A percentile compares a stretch with the other conserved stretches of the same genome.
Conservation (phyloP, 2,888 invertebrate species). For the Oasisia sp. region DNA sequence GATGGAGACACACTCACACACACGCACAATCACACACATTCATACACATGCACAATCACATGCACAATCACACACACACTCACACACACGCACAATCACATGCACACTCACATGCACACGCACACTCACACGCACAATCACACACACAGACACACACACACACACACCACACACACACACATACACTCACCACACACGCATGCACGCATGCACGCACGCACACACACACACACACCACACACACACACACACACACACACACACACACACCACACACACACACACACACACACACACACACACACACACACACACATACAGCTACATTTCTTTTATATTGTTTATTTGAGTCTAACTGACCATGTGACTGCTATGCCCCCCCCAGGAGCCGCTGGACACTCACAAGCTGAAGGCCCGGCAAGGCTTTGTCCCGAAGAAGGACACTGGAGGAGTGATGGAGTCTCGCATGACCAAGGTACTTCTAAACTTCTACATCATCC, state of each 20-base stretch:
- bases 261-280: background rate
- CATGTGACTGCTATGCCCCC: background rate
- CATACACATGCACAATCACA: no score
- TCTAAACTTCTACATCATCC: background rate
- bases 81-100: no score
- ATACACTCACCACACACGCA: background rate
- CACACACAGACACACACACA: no score
- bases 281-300: no score
- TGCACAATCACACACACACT: no score
- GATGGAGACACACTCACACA: no score
- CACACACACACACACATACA: background rate
- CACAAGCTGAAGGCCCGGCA: slow-evolving; percentile 35
- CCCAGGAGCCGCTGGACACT: slow-evolving; percentile 43
- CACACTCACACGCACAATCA: no score
- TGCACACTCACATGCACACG: no score
- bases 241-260: background rate
- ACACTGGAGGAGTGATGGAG: slow-evolving; percentile 28
- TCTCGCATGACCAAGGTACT: slow-evolving; percentile 36
- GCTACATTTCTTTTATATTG: background rate
- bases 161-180: no score
- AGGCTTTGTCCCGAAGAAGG: slow-evolving; percentile 21
- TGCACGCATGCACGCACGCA: background rate
- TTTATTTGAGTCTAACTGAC: background rate
- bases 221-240: background rate
- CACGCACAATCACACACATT: no score